Conservation (phyloP, 2,888 invertebrate species). For the Mythimna impura region DNA sequence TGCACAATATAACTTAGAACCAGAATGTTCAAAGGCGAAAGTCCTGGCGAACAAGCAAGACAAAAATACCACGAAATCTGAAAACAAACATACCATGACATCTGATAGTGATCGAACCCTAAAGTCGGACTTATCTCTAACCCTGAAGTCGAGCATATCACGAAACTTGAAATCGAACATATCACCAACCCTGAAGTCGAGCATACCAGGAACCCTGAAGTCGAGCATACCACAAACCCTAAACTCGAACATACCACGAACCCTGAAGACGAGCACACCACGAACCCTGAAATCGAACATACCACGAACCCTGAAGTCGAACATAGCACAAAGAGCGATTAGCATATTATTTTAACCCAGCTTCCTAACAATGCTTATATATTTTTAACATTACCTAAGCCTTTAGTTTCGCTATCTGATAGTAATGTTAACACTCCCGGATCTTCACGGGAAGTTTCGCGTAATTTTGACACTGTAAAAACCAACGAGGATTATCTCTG, state of each 20-base stretch:
- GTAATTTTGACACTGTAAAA: too few relatives aligned
- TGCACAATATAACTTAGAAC: neutral
- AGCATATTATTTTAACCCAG: slow-evolving; percentile 70
- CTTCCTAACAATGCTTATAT: slow-evolving; percentile 80
- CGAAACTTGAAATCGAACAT: neutral
- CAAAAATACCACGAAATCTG: neutral
- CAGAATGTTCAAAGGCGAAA: slow-evolving; percentile 21
- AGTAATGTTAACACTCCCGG: slow-evolving; percentile 58
- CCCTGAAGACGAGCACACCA: too few relatives aligned
- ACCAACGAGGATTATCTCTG: too few relatives aligned
- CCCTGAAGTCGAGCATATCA: too few relatives aligned
- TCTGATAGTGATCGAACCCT: neutral
- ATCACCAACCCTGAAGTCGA: slow-evolving; percentile 14
- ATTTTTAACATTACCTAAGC: slow-evolving; percentile 80
- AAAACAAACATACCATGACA: neutral
- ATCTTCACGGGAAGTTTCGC: too few relatives aligned
- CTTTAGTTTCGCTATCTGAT: slow-evolving; percentile 68
- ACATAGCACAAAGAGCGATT: slow-evolving; percentile 39
- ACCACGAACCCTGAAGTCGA: too few relatives aligned
- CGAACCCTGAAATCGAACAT: too few relatives aligned
- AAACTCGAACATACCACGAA: neutral
- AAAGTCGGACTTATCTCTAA: neutral
- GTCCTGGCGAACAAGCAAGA: slow-evolving; percentile 30
- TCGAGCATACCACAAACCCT: slow-evolving; percentile 6
- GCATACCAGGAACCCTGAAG: slow-evolving; percentile 7